phyloP scores from a whole-genome alignment of 1,140 invertebrate species.

The Hylaeus anthracinus region DNA sequence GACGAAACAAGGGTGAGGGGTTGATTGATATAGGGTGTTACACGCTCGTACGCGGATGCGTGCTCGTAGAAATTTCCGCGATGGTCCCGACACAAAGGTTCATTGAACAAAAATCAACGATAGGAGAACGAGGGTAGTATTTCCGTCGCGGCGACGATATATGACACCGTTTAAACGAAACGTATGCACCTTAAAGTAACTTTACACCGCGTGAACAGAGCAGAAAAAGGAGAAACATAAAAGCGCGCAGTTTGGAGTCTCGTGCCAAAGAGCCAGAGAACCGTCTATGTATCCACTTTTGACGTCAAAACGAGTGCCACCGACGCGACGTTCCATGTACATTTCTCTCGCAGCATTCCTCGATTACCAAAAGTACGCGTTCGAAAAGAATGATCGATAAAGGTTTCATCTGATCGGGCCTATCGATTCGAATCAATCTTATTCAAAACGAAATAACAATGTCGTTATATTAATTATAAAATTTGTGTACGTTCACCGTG shows the following conservation, averaged over 20 bases:
- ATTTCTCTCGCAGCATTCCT: background rate
- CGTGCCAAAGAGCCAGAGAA: constrained; percentile 83
- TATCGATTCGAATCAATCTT: too few relatives aligned
- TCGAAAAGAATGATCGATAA: too few relatives aligned
- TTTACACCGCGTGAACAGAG: background rate
- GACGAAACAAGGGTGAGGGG: background rate
- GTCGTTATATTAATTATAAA: too few relatives aligned
- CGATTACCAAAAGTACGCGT: background rate
- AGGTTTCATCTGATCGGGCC: too few relatives aligned
- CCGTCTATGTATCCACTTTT: constrained; percentile 77
- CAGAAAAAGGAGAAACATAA: background rate
- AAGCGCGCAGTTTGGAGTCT: constrained; percentile 70
- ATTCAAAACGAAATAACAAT: too few relatives aligned
- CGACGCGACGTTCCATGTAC: constrained; percentile 82
- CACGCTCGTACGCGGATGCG: background rate
- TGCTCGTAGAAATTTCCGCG: background rate
- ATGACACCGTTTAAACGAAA: background rate
- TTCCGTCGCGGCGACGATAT: background rate
- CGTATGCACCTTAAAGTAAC: background rate
- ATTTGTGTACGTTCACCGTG: too few relatives aligned
- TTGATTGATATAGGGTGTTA: background rate
- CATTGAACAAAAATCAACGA: too few relatives aligned
- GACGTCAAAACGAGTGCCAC: constrained; percentile 66
- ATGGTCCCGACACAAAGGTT: too few relatives aligned
- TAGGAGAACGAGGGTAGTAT: background rate